Evolutionary conservation across 2,113 vertebrate species (phyloP).

Genomic region (Marmota flaviventris): DNA sequence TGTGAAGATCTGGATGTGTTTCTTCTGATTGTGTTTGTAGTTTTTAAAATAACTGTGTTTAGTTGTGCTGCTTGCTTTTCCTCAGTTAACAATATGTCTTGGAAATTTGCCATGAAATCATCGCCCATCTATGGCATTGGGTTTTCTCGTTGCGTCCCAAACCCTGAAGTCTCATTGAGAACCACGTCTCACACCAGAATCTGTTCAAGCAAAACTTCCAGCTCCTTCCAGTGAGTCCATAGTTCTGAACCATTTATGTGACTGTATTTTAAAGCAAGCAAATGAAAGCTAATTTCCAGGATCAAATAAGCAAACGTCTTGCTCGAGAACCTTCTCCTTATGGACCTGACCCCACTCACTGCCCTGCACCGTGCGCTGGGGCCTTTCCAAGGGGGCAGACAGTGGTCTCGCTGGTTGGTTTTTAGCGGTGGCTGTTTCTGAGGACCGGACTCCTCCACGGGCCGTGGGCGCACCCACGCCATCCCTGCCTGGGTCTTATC

Average conservation of each 20-base stretch:
- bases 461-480: too few relatives aligned
- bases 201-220: constrained; percentile 70
- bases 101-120: neutral
- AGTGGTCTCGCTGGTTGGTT: too few relatives aligned
- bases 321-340: rapidly evolving
- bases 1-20: rapidly evolving
- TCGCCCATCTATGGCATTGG: neutral
- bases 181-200: constrained; percentile 77
- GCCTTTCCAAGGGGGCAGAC: neutral
- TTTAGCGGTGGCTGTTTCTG: too few relatives aligned
- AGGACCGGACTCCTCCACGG: too few relatives aligned
- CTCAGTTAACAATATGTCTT: neutral
- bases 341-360: neutral
- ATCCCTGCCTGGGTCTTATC: too few relatives aligned
- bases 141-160: neutral
- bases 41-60: neutral
- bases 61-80: neutral
- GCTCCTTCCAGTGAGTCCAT: neutral
- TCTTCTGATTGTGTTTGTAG: neutral
- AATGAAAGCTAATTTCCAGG: neutral
- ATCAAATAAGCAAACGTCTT: rapidly evolving
- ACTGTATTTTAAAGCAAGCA: neutral
- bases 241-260: constrained; percentile 43
- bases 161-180: constrained; percentile 81
- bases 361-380: rapidly evolving